A percentile compares a stretch with the other conserved stretches of the same genome.
Evolutionary conservation across 2,797 vertebrate genomes (phyloP).

Genomic region (Pangasius sanitwongsei): DNA sequence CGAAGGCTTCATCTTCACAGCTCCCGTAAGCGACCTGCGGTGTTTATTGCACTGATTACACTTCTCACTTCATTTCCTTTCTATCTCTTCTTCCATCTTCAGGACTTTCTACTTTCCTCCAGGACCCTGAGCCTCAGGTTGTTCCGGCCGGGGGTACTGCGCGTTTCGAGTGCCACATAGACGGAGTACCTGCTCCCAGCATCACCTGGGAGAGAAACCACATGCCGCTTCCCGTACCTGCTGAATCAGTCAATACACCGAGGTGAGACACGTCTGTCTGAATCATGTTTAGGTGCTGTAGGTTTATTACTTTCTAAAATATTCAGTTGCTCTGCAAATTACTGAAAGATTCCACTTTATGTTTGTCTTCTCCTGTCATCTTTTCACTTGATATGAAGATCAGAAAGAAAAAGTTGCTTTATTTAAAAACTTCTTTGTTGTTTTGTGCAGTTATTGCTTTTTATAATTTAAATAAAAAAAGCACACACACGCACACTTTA

Average conservation of each 20-base stretch:
- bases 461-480: not conserved
- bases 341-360: not conserved
- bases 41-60: not conserved
- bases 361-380: not conserved
- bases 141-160: slow-evolving; percentile 82
- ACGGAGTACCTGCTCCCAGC: slow-evolving; percentile 84
- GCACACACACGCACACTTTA: not conserved
- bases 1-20: not conserved
- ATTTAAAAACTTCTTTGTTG: not conserved
- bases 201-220: slow-evolving; percentile 93
- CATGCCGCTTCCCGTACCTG: slow-evolving; percentile 69
- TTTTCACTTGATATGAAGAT: not conserved
- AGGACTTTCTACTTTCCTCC: slow-evolving; percentile 86
- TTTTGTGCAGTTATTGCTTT: not conserved
- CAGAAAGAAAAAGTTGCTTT: not conserved
- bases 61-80: slow-evolving; percentile 10
- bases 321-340: not conserved
- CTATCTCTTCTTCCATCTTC: slow-evolving; percentile 25
- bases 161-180: slow-evolving; percentile 87
- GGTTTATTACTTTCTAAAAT: not conserved
- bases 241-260: slow-evolving; percentile 55
- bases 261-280: slow-evolving; percentile 75
- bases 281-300: not conserved
- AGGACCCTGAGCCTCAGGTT: slow-evolving; percentile 82
- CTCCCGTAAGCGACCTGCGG: not conserved